A percentile compares a stretch with the other conserved stretches of the same genome.
phyloP scores from a whole-genome alignment of 1,140 invertebrate genomes.

The Dermatophagoides farinae region DNA sequence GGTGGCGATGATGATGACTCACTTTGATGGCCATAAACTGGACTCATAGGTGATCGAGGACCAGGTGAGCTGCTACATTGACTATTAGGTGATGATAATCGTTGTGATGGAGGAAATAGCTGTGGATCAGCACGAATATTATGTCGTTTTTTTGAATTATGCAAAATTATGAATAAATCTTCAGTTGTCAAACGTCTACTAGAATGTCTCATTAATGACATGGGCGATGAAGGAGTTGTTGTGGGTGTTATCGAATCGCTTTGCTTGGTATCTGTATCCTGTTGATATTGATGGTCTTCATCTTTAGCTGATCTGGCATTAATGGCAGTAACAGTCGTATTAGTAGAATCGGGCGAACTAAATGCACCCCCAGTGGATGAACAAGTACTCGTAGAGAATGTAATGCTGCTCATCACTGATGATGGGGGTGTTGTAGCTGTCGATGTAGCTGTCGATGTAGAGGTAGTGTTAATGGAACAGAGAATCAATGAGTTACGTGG shows the following conservation, averaged over 20 bases:
- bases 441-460: not conserved
- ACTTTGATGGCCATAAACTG: too few species aligned
- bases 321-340: not conserved
- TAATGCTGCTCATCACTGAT: not conserved
- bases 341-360: not conserved
- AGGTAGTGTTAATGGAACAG: too few species aligned
- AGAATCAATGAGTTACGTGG: not conserved
- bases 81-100: not conserved
- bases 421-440: not conserved
- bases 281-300: too few species aligned
- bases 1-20: not conserved
- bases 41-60: not conserved
- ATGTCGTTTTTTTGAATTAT: conserved; percentile 20
- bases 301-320: not conserved
- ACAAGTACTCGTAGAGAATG: not conserved
- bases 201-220: not conserved
- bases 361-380: not conserved
- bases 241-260: not conserved
- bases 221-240: not conserved
- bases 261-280: not conserved
- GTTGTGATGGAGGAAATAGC: not conserved
- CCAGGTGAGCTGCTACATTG: not conserved
- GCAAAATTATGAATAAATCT: conserved; percentile 20
- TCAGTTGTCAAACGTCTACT: conserved; percentile 16
- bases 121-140: conserved; percentile 19